phyloP scores from a whole-genome alignment of 2,888 invertebrate species.

The Campoplex nolae region DNA sequence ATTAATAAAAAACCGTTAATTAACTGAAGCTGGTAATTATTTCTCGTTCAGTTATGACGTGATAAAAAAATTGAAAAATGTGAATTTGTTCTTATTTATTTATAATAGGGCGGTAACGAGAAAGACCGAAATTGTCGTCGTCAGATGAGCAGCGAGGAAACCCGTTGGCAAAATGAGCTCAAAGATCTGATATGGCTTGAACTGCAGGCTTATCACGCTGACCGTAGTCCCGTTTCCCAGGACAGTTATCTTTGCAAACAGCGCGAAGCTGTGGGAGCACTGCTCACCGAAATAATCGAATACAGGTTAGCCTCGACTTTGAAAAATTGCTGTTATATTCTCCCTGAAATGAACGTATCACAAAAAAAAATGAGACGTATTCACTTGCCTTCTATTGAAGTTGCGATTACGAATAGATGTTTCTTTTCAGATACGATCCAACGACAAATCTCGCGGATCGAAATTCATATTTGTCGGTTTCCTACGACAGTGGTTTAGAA shows the following conservation, averaged over 20 bases:
- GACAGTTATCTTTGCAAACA: conserved; percentile 91
- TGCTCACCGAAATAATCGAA: conserved; percentile 91
- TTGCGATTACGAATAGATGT: neutral
- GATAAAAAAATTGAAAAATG: neutral
- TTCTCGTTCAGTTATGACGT: too few species aligned
- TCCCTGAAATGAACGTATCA: neutral
- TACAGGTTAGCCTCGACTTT: conserved; percentile 87
- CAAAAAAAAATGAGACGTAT: neutral
- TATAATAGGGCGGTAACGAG: conserved; percentile 87
- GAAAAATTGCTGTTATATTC: neutral
- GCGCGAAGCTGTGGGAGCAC: conserved; percentile 89
- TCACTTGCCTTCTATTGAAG: neutral
- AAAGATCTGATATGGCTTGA: conserved; percentile 97
- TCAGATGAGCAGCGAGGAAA: conserved; percentile 93
- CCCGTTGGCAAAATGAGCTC: conserved; percentile 94
- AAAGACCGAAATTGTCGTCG: conserved; percentile 86
- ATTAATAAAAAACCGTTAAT: neutral
- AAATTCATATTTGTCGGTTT: conserved; percentile 62
- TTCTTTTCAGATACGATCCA: conserved; percentile 75
- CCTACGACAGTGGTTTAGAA: conserved; percentile 69
- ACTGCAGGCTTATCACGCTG: conserved; percentile 93
- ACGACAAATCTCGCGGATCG: conserved; percentile 71
- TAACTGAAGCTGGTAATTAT: too few species aligned
- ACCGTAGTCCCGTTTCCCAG: conserved; percentile 91
- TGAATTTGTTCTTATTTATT: neutral